Conservation (phyloP, 1,140 invertebrate species). For the Lineus longissimus region DNA sequence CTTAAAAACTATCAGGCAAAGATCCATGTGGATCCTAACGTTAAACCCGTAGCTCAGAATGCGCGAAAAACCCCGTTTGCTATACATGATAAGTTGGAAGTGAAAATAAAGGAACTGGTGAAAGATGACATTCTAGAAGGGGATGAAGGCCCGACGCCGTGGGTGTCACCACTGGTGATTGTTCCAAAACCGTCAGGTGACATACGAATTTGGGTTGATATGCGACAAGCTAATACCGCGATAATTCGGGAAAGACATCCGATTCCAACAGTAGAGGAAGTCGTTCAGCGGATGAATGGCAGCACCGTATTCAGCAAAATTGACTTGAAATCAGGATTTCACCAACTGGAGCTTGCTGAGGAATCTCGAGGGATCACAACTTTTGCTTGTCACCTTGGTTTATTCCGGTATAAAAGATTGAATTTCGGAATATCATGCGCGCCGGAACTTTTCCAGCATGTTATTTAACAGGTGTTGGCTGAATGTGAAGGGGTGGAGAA, state of each 20-base stretch:
- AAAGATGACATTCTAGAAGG: slow-evolving; percentile 31
- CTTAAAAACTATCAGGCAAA: slow-evolving; percentile 20
- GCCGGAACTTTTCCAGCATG: slow-evolving; percentile 17
- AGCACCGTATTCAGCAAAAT: no score
- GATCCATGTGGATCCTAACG: slow-evolving; percentile 21
- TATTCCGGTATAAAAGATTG: slow-evolving; percentile 25
- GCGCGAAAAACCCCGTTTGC: slow-evolving; percentile 18
- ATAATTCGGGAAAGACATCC: no score
- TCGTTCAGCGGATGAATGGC: no score
- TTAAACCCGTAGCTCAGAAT: slow-evolving; percentile 16
- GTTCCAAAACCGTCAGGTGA: no score
- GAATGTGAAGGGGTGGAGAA: slow-evolving; percentile 19
- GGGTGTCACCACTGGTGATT: slow-evolving; percentile 33
- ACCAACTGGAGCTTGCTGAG: slow-evolving; percentile 33
- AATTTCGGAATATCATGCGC: slow-evolving; percentile 25
- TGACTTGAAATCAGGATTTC: slow-evolving; percentile 26
- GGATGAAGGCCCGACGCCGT: slow-evolving; percentile 25
- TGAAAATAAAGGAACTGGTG: slow-evolving; percentile 24
- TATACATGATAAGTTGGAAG: slow-evolving; percentile 20
- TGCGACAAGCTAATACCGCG: no score
- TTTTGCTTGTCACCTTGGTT: slow-evolving; percentile 25
- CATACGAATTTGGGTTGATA: no score
- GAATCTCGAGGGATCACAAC: slow-evolving; percentile 29
- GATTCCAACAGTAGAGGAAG: no score
- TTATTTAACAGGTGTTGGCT: slow-evolving; percentile 17